Evolutionary conservation across 2,888 invertebrate genomes (phyloP).

Genomic region (Pseudoips prasinana): DNA sequence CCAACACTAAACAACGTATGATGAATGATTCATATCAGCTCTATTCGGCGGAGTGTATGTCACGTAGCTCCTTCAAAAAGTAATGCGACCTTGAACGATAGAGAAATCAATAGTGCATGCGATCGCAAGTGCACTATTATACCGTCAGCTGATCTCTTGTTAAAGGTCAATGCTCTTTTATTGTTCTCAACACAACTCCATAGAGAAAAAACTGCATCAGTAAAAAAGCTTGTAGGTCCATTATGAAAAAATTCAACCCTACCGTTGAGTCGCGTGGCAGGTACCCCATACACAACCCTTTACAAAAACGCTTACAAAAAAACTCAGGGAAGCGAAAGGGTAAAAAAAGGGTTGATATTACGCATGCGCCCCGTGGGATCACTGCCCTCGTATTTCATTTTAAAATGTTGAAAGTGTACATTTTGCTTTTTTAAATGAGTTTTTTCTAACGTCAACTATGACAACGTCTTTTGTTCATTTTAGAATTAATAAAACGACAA

Average conservation of each 20-base stretch:
- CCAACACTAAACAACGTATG: too few species aligned
- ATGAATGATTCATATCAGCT: too few species aligned
- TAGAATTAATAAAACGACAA: constrained; percentile 19
- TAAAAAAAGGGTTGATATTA: constrained; percentile 79
- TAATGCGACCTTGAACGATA: constrained; percentile 63
- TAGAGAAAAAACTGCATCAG: constrained; percentile 63
- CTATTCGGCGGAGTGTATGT: too few species aligned
- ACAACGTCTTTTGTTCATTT: constrained; percentile 17
- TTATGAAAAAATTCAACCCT: constrained; percentile 76
- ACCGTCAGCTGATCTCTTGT: constrained; percentile 74
- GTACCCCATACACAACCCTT: constrained; percentile 78
- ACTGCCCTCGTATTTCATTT: constrained; percentile 74
- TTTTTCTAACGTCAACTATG: constrained; percentile 20
- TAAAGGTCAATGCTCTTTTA: constrained; percentile 75
- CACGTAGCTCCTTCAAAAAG: too few species aligned
- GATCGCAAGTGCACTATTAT: constrained; percentile 74
- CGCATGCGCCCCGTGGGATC: constrained; percentile 76
- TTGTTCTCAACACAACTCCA: constrained; percentile 56
- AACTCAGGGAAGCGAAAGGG: constrained; percentile 75
- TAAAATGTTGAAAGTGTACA: constrained; percentile 54
- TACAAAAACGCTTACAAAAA: constrained; percentile 78
- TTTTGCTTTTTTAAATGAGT: constrained; percentile 35
- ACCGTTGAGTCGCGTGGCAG: constrained; percentile 72
- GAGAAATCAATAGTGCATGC: constrained; percentile 68
- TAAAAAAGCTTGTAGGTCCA: constrained; percentile 58